Evolutionary conservation across 2,888 invertebrate species (phyloP).

Genomic region (Drosophila mimica): DNA sequence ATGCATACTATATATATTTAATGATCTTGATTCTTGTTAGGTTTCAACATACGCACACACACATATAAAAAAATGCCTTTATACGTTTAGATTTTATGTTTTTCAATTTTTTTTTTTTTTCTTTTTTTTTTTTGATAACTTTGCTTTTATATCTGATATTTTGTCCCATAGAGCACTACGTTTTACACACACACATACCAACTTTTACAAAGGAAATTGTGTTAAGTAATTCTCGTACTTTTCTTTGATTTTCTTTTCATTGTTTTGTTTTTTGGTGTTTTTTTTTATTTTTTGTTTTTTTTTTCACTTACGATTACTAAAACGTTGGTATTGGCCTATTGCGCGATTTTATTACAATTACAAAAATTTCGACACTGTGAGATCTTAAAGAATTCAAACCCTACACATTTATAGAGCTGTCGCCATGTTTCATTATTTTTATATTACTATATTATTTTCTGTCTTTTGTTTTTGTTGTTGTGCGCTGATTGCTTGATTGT

Average conservation of each 20-base stretch:
- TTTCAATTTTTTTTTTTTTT: neutral
- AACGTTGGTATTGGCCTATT: conserved; percentile 58
- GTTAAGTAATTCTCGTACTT: conserved; percentile 23
- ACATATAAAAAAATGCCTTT: conserved; percentile 42
- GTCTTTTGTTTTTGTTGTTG: neutral
- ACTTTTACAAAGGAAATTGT: conserved; percentile 49
- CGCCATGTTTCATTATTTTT: conserved; percentile 9
- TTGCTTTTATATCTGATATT: conserved; percentile 39
- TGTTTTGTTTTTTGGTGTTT: neutral
- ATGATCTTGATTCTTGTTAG: conserved; percentile 28
- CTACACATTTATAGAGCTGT: neutral
- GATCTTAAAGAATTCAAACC: conserved; percentile 26
- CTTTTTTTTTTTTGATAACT: conserved; percentile 26
- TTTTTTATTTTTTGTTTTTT: conserved; percentile 11
- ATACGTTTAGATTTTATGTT: conserved; percentile 23
- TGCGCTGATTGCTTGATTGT: conserved; percentile 33
- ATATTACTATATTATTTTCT: neutral
- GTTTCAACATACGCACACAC: conserved; percentile 58
- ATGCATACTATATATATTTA: conserved; percentile 12
- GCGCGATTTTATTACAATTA: conserved; percentile 57
- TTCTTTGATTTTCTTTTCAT: conserved; percentile 4
- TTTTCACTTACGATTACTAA: conserved; percentile 40
- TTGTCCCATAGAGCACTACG: conserved; percentile 35
- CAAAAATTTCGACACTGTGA: conserved; percentile 54
- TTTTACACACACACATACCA: conserved; percentile 42